These are phyloP conservation scores for Chironomus tentans DNA, from an alignment of 2,888 invertebrate genomes.

Conservation along the genomic window DNA sequence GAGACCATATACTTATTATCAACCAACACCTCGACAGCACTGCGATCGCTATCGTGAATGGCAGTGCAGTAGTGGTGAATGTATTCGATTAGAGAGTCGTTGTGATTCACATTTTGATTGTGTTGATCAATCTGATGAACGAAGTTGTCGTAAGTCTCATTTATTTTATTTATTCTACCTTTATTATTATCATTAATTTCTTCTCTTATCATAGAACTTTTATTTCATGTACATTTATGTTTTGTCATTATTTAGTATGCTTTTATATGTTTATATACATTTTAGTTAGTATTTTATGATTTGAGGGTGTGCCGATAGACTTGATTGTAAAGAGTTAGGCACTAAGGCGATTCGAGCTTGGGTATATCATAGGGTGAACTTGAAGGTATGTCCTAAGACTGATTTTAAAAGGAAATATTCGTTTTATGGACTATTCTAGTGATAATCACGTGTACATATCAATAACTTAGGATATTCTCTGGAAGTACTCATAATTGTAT, in stretches of 20 bases:
- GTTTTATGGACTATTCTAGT: too few species aligned
- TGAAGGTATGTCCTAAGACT: too few species aligned
- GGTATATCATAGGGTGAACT: too few species aligned
- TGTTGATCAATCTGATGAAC: constrained; percentile 50
- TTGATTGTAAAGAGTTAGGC: too few species aligned
- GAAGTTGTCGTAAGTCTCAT: constrained; percentile 43
- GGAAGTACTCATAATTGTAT: too few species aligned
- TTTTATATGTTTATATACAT: neutral
- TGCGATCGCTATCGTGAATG: constrained; percentile 33
- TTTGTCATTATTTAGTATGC: neutral
- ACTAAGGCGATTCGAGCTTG: too few species aligned
- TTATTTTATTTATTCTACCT: neutral
- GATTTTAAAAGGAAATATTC: too few species aligned
- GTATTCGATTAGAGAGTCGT: constrained; percentile 34
- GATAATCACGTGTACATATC: too few species aligned
- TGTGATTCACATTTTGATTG: constrained; percentile 52
- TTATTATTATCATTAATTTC: neutral
- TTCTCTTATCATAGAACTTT: too few species aligned
- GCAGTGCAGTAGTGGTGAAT: constrained; percentile 40
- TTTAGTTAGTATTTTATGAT: neutral
- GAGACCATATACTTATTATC: constrained; percentile 24
- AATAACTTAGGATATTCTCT: too few species aligned
- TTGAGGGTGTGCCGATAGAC: too few species aligned
- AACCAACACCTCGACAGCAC: constrained; percentile 30
- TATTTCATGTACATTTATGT: neutral